Percentiles rank a stretch among this genome's conserved stretches.
Conservation (phyloP, 1,140 invertebrate species). For the Mizuhopecten yessoensis region DNA sequence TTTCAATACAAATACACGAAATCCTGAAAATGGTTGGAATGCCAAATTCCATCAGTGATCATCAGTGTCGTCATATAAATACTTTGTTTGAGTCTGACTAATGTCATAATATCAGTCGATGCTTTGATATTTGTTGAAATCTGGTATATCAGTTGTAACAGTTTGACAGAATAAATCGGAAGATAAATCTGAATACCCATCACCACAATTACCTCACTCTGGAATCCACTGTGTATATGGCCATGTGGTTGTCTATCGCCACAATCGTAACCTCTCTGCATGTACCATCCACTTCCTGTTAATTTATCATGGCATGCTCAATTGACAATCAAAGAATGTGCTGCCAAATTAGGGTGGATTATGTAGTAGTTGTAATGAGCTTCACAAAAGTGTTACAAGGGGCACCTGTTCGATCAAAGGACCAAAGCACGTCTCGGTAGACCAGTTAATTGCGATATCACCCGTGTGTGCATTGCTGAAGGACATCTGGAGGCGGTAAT, state of each 20-base stretch:
- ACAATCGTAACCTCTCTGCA: not conserved
- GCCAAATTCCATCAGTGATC: too few species aligned
- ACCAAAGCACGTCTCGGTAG: not conserved
- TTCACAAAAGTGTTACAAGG: conserved; percentile 24
- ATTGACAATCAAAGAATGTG: conserved; percentile 34
- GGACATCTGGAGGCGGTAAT: conserved; percentile 4
- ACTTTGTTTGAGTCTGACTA: too few species aligned
- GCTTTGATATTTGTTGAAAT: too few species aligned
- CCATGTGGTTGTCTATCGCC: conserved; percentile 14
- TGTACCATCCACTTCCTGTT: conserved; percentile 24
- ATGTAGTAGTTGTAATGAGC: not conserved
- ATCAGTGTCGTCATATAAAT: too few species aligned
- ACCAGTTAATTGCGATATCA: not conserved
- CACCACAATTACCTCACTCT: not conserved
- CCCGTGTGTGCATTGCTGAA: not conserved
- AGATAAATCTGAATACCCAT: not conserved
- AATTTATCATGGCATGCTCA: not conserved
- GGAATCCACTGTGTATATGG: not conserved
- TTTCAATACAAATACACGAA: too few species aligned
- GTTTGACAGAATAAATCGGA: not conserved
- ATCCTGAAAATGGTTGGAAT: too few species aligned
- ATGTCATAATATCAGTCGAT: too few species aligned
- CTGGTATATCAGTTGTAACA: not conserved
- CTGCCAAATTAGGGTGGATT: conserved; percentile 18
- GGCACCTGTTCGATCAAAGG: conserved; percentile 15